These are phyloP conservation scores for Macrochelys suwanniensis DNA, from an alignment of 2,797 vertebrate genomes.

Conservation along the genomic window DNA sequence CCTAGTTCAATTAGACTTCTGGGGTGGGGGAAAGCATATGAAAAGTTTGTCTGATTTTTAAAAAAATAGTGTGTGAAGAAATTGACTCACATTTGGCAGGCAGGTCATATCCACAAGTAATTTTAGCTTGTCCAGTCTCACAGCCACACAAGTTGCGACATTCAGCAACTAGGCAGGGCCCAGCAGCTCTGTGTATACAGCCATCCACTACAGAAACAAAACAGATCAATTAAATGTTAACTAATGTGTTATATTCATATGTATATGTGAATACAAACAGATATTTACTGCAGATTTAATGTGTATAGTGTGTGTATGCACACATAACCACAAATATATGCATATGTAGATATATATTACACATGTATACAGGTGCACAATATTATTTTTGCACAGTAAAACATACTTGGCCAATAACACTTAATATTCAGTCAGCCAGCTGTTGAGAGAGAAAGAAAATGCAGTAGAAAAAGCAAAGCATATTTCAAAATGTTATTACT, in stretches of 20 bases:
- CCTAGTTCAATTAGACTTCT: constrained; percentile 36
- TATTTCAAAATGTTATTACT: neutral
- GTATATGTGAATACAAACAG: fast-evolving
- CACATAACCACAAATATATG: fast-evolving
- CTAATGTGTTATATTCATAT: neutral
- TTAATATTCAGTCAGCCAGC: neutral
- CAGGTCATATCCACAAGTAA: constrained; percentile 96
- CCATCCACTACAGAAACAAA: constrained; percentile 91
- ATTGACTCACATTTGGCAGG: constrained; percentile 95
- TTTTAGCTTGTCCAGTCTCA: constrained; percentile 96
- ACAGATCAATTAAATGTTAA: neutral
- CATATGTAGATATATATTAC: neutral
- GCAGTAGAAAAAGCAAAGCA: neutral
- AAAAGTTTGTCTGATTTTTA: neutral
- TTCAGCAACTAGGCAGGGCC: constrained; percentile 93
- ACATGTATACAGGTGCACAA: neutral
- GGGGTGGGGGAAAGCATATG: constrained; percentile 5
- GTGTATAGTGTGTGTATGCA: neutral
- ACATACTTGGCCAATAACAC: neutral
- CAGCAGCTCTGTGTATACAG: constrained; percentile 98
- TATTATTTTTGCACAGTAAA: neutral
- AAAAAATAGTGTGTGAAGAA: neutral
- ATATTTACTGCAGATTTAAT: neutral
- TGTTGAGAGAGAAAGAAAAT: neutral
- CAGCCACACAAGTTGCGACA: constrained; percentile 95